Base-by-base conservation (phyloP, 1,140 invertebrate species). In the Asobara japonica region DNA sequence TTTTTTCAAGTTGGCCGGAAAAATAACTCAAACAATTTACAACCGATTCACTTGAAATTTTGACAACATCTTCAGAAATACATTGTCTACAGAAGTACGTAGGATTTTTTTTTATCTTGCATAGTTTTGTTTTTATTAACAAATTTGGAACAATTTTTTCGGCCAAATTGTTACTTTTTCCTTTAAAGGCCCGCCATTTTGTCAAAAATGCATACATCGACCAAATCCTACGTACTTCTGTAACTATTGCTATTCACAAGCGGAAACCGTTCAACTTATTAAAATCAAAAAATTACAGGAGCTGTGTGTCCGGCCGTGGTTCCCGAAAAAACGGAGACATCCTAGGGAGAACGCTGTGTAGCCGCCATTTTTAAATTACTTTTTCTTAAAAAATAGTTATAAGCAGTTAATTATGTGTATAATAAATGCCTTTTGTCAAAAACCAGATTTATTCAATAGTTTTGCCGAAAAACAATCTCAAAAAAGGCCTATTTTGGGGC, bases 201-300 rank as follows among this genome's bases (percentile, higher is more conserved):
- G 65, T n/a, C 18, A 66, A 73, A 68, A 68, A 67, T 25, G 29
- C 60, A 73, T 27, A 68, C 45, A 68, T 68, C 71, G 51, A 60
- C 64, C 69, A 73, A 73, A 69, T 73, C 66, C 66, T 73, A 65
- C 72, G 56, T 73, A 69, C 56, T 65, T 73, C 66, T 69, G 2
- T 73, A 69, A 66, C 60, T 61, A 20, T 30, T 73, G 22, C 29
- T 69, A 69, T 73, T 41, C 65, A 69, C 22, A 73, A 64, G 31
- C 33, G 5, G 56, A 73, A 73, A 69, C 45, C n/a, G 13, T 73
- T 73, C 64, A 27, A 13, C 38, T 69, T 27, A 45, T 73, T 41
- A 31, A 33, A 33, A 65, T 29, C 31, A n/a, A 64, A 48, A 74
- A 74, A 51, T 74, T 65, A 69, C 33, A 60, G 72, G 31, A 66